phyloP scores from a whole-genome alignment of 2,888 invertebrate genomes.

The Oscheius sp. region DNA sequence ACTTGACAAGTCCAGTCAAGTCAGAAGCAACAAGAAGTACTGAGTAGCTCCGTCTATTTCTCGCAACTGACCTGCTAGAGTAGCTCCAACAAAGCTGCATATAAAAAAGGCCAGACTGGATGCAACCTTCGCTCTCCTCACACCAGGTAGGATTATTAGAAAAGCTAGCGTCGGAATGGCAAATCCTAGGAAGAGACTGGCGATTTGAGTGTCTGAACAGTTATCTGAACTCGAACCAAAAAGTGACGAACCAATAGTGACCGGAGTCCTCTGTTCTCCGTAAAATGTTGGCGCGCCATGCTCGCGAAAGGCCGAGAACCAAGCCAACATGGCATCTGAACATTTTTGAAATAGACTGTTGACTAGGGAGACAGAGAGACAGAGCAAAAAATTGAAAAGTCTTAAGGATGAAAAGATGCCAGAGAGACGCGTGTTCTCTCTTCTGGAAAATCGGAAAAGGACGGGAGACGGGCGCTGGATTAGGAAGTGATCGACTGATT shows the following conservation, averaged over 20 bases:
- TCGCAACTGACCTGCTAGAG: constrained; percentile 82
- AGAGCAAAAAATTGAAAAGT: constrained; percentile 4
- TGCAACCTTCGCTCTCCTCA: constrained; percentile 74
- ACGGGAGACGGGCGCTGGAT: background rate
- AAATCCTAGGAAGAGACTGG: constrained; percentile 36
- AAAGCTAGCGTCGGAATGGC: constrained; percentile 81
- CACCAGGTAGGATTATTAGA: constrained; percentile 92
- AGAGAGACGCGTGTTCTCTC: constrained; percentile 9
- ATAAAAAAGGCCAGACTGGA: constrained; percentile 62
- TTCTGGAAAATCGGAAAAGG: too few species aligned
- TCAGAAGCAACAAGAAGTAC: too few species aligned
- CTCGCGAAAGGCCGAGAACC: constrained; percentile 96
- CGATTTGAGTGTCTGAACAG: constrained; percentile 36
- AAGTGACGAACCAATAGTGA: constrained; percentile 82
- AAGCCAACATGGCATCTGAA: constrained; percentile 79
- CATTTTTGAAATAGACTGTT: background rate
- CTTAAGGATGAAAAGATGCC: background rate
- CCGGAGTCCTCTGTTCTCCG: constrained; percentile 92
- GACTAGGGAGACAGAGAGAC: background rate
- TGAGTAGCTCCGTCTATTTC: too few species aligned
- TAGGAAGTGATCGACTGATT: constrained; percentile 22
- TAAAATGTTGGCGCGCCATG: constrained; percentile 96
- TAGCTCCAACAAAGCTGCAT: constrained; percentile 91
- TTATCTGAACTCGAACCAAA: background rate
- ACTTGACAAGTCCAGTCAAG: too few species aligned